Evolutionary conservation across 2,888 invertebrate genomes (phyloP).

Genomic region (Mactromeris polynyma): DNA sequence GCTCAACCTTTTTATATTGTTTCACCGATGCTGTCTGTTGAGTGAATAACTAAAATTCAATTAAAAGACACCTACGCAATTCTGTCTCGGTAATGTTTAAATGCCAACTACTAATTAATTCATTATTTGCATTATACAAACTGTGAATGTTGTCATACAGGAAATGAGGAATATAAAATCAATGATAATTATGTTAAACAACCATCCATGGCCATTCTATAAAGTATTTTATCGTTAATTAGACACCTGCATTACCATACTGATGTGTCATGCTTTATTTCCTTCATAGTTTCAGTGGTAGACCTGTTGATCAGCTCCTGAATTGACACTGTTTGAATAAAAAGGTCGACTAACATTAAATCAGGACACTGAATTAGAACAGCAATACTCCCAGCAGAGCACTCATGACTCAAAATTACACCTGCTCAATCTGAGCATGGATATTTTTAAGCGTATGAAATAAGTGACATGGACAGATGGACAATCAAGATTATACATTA

Average conservation of each 20-base stretch:
- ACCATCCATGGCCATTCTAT: not conserved
- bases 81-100: not conserved
- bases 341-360: too few relatives aligned
- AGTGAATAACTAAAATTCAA: too few relatives aligned
- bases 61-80: not conserved
- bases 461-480: too few relatives aligned
- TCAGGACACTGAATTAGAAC: too few relatives aligned
- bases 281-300: not conserved
- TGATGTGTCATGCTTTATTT: not conserved
- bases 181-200: slow-evolving; percentile 7
- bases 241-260: not conserved
- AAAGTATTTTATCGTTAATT: not conserved
- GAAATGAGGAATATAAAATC: not conserved
- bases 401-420: too few relatives aligned
- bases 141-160: not conserved
- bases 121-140: not conserved
- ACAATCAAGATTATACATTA: too few relatives aligned
- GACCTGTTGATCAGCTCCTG: too few relatives aligned
- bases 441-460: too few relatives aligned
- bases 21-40: not conserved
- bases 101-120: slow-evolving; percentile 7
- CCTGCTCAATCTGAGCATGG: too few relatives aligned
- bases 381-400: too few relatives aligned
- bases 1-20: too few relatives aligned
- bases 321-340: too few relatives aligned